Evolutionary conservation across 2,888 invertebrate genomes (phyloP), one percentile per base, ranked within the genome.

Genomic region (Acrobasis suavella): DNA sequence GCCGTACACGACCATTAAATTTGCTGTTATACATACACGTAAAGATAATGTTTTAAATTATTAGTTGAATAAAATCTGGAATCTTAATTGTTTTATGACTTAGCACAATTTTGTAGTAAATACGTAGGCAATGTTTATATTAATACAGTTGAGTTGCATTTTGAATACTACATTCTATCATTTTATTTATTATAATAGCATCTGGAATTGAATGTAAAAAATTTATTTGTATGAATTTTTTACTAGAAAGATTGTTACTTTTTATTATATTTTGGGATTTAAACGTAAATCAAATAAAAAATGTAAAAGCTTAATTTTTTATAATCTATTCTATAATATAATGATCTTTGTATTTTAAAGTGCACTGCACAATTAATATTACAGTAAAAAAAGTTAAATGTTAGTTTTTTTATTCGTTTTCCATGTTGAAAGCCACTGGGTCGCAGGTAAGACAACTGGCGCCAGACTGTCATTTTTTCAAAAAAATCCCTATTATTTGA

Each of bases 401-500:
- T 2, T 12, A 14, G 12, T 12, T 7, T 12, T 42, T 9, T 1
- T 1, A 42, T 9, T 12, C 10, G 32, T 17, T 15, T 37, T 22
- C 22, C 14, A 16, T 9, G 38, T 55, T 55, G 39, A 39, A 16
- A 39, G 9, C 39, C 39, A 39, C 55, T 55, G 55, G n/a, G 38
- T 16, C 9, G 39, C 58, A 59, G 58, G 58, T 59, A 50, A 16
- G 49, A n/a, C 58, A n/a, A 15, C 58, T 32, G 58, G 58, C 58
- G 58, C 58, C 58, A 59, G 49, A 59, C 32, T 14, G 38, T 14
- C 16, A 46, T 16, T 59, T 59, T 58, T 59, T 59, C 32, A n/a
- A 59, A 50, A 59, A 55, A 39, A 55, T 59, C 50, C 58, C 58
- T 59, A 59, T 59, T 50, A 37, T 50, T 59, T 49, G 58, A 59